A percentile compares a stretch with the other conserved stretches of the same genome.
Evolutionary conservation across 2,888 invertebrate genomes (phyloP).

Genomic region (Notodonta ziczac): DNA sequence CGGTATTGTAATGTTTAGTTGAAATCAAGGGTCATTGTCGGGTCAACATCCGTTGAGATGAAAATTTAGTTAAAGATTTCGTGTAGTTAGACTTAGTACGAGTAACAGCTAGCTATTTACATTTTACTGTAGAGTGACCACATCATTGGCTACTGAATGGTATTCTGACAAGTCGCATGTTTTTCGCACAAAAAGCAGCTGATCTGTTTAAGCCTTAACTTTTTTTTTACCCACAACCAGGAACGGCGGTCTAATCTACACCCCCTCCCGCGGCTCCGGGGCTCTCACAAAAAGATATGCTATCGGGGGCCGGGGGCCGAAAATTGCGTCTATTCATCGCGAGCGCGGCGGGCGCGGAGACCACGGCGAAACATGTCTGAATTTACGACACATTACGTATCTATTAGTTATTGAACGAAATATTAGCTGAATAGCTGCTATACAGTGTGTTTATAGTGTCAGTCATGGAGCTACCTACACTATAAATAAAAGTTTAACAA

Average conservation of each 20-base stretch:
- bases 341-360: constrained; percentile 18
- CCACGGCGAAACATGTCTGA: neutral
- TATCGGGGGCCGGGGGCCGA: constrained; percentile 30
- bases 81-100: no score
- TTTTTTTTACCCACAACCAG: constrained; percentile 24
- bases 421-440: neutral
- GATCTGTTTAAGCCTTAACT: constrained; percentile 11
- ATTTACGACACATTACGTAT: neutral
- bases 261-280: neutral
- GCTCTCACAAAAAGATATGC: constrained; percentile 21
- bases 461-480: no score
- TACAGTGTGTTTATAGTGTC: neutral
- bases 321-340: constrained; percentile 46
- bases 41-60: no score
- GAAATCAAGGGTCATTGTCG: no score
- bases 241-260: constrained; percentile 21
- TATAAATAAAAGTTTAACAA: no score
- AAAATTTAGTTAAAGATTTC: no score
- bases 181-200: neutral
- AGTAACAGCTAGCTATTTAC: no score
- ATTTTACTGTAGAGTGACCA: no score
- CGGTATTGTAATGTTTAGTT: no score
- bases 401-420: neutral
- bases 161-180: neutral
- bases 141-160: no score